These are phyloP conservation scores for Lomographa bimaculata DNA, from an alignment of 2,888 invertebrate genomes.

Conservation along the genomic window DNA sequence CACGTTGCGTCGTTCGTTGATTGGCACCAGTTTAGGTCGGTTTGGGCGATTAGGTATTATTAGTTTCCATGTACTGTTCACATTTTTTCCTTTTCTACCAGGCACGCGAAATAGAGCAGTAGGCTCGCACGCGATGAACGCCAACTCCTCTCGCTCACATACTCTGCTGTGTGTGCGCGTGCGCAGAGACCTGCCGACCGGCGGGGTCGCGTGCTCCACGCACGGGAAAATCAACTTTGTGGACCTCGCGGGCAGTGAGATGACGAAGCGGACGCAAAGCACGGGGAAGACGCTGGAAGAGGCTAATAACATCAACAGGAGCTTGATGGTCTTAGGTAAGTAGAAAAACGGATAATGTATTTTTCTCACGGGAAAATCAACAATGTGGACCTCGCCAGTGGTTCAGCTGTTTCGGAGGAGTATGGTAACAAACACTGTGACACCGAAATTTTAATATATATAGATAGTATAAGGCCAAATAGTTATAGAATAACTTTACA, in stretches of 20 bases:
- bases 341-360: not conserved
- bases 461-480: no score
- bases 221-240: slow-evolving; percentile 98
- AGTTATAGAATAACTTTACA: no score
- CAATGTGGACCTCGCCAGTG: not conserved
- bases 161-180: slow-evolving; percentile 95
- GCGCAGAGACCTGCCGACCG: slow-evolving; percentile 91
- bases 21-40: no score
- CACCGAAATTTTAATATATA: no score
- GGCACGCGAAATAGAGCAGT: slow-evolving; percentile 95
- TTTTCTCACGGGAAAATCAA: not conserved
- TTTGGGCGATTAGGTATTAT: no score
- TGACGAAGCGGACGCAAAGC: slow-evolving; percentile 95
- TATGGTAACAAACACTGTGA: no score
- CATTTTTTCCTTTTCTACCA: slow-evolving; percentile 52
- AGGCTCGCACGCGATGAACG: slow-evolving; percentile 96
- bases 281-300: slow-evolving; percentile 95
- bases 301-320: slow-evolving; percentile 98
- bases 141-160: slow-evolving; percentile 96
- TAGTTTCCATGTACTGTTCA: no score
- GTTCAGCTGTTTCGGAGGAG: no score
- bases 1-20: no score
- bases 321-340: slow-evolving; percentile 95
- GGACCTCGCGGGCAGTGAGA: slow-evolving; percentile 98
- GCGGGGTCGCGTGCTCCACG: slow-evolving; percentile 93